Evolutionary conservation across 1,140 invertebrate species (phyloP), one percentile per base, ranked within the genome.

Genomic region (Helicoverpa armigera): DNA sequence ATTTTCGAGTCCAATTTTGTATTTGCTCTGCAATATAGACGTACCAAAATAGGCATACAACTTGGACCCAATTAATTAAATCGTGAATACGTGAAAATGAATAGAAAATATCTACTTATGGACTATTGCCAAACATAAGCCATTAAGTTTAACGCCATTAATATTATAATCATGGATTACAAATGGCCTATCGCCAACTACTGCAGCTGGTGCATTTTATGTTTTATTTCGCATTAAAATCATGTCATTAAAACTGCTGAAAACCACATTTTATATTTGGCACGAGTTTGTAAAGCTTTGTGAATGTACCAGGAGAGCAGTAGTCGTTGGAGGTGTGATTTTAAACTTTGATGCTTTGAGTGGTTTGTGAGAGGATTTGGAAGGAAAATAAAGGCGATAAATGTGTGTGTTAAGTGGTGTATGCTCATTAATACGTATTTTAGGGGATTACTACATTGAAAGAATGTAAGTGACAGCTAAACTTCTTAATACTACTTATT

Each of bases 161-260:
- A 51, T 29, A 67, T 50, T 67, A 43, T 53, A 72, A 53, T 72
- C 14, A 72, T 65, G 63, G 13, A 72, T 72, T 53, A 72, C 50
- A 72, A 72, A 72, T 72, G 69, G 69, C 50, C 69, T 54, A 72
- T 54, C 23, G 69, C 69, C 69, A 72, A 43, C 50, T n/a, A 23
- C 23, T 54, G 16, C 69, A 53, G 69, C 69, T 72, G 69, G 18
- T 72, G 43, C 65, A 43, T 50, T n/a, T 72, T 72, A 51, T 14
- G 23, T 72, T 54, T 72, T 54, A 54, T 72, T 70, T 18, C 13
- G 31, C 53, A 14, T 72, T 70, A 23, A 29, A 70, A 70, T 70
- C 13, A 72, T 29, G 23, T 18, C 50, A 54, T 1, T 31, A 18
- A 13, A 31, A 65, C 13, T n/a, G 43, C 61, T 43, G 14, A 9